Evolutionary conservation across 2,797 vertebrate species (phyloP), one percentile per base, ranked within the genome.

Genomic region (Allobates femoralis): DNA sequence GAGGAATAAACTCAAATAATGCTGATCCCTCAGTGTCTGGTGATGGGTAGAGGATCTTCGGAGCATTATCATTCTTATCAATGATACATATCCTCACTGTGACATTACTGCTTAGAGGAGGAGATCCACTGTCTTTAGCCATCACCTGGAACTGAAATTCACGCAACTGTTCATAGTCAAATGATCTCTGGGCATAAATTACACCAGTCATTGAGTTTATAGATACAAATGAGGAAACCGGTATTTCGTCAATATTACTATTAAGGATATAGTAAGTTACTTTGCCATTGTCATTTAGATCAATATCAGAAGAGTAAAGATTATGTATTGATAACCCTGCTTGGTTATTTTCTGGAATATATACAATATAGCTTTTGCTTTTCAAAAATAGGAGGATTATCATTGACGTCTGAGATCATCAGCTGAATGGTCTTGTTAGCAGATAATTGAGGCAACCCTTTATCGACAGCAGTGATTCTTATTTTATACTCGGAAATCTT

Each of bases 121-220:
- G 94, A 0, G 91, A 94, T 0, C 95, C 95, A 1, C 89, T 89
- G 64, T 96, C 95, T 8, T 93, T 90, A 0, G 94, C 94, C 0
- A 88, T 93, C 15, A 95, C 89, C 0, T 41, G 37, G 16, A 95
- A 89, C 5, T 90, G 84, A 0, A 92, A 92, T 12, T 93, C 91
- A 86, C 90, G 92, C 67, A 94, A 69, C 26, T 91, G 91, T 88
- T 96, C 94, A 28, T 92, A 96, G 89, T 94, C 94, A 91, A 96
- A 93, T 66, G 94, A 94, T 84, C 94, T 92, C 66, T 94, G 86
- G 15, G 94, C 93, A 88, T 95, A 94, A 73, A 95, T 3, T 34
- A 69, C 66, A 0, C 66, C 66, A 69, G 66, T 69, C 66, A 69
- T 37, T 8, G 66, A 69, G 66, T 69, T 69, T 7, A 69, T 34